Base-by-base conservation (phyloP, 2,113 vertebrate genomes). In the Cinclus mexicanus region DNA sequence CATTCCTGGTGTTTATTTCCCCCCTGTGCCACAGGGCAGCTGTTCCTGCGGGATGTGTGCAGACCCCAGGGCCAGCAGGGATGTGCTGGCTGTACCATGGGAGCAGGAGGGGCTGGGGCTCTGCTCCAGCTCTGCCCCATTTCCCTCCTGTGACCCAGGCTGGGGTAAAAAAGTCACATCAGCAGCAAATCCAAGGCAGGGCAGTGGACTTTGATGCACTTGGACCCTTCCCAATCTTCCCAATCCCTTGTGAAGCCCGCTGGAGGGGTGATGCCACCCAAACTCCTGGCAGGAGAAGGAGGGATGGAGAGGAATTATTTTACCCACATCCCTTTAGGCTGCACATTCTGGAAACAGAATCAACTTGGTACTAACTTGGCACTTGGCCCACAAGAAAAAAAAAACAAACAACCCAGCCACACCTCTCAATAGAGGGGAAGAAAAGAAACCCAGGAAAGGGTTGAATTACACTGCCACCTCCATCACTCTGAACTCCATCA, bases 401-500 rank as follows among this genome's bases (percentile, higher is more conserved):
- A 12, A 35, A 52, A 47, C 18, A 31, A 46, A 23, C 7, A 53
- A 41, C 35, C 0, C 24, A 70, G 2, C 1, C 82, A 84, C 64
- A 37, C 3, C 39, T 65, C 65, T 28, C 33, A 55, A 19, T 0
- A 89, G 33, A 63, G 6, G 5, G 5, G 10, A 55, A 63, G 10
- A 21, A 41, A 31, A 52, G 39, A 29, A 64, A 4, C 7, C 14
- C 56, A 77, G 49, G 18, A 72, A 65, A 61, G 25, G 46, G 21
- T 0, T 90, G 61, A 82, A 87, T 92, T 87, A 75, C 2, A 0
- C 82, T 44, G 63, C 59, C 93, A 95, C 55, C 80, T 87, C 65
- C 67, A 88, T 95, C 85, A 90, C 47, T 25, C 59, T 81, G 47
- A 86, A 92, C 67, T 93, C 90, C 63, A 93, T 87, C 91, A 86